These are phyloP conservation scores for Nylanderia fulva DNA, from an alignment of 1,140 invertebrate genomes.

Conservation along the genomic window DNA sequence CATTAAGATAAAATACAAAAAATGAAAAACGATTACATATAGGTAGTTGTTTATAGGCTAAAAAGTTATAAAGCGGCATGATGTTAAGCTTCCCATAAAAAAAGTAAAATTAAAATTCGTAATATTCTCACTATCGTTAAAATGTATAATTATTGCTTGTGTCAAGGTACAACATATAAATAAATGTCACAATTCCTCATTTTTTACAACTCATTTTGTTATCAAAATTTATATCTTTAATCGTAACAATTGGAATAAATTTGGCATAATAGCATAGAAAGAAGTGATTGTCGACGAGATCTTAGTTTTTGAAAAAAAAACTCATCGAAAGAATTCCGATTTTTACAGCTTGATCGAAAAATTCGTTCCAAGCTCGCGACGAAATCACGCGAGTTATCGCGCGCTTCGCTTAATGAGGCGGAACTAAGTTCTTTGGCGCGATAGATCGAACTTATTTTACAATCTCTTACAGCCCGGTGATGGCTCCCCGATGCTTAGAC, in stretches of 20 bases:
- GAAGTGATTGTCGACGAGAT: slow-evolving; percentile 7
- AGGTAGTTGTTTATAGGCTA: no score
- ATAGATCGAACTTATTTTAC: slow-evolving; percentile 56
- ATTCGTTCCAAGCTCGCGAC: not conserved
- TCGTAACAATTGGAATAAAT: slow-evolving; percentile 1
- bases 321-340: not conserved
- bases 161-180: no score
- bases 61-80: no score
- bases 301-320: not conserved
- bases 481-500: not conserved
- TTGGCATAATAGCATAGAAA: not conserved
- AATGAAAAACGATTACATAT: no score
- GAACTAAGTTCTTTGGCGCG: slow-evolving; percentile 53
- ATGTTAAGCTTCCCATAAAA: no score
- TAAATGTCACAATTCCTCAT: not conserved
- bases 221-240: slow-evolving; percentile 32
- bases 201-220: no score
- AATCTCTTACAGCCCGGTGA: slow-evolving; percentile 24
- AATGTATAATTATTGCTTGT: no score
- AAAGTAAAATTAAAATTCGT: no score
- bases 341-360: slow-evolving; percentile 29
- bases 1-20: no score
- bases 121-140: no score
- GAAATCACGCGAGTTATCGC: slow-evolving; percentile 32
- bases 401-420: slow-evolving; percentile 54